Base-by-base conservation (phyloP, 2,888 invertebrate genomes). In the Chalcosyrphus nemorum region DNA sequence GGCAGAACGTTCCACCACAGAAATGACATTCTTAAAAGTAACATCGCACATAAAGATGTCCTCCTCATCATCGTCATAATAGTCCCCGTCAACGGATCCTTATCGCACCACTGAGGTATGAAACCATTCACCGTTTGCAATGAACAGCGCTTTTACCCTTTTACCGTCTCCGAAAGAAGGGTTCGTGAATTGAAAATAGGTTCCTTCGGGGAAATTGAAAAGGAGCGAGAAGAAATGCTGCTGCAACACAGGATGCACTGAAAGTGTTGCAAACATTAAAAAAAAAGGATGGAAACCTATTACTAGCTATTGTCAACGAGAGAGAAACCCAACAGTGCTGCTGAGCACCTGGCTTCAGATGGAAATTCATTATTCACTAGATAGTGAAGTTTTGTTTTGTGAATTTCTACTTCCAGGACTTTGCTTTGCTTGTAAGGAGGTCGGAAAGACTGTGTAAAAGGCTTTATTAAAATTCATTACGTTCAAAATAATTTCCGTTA, bases 331-430 rank as follows among this genome's bases (percentile, higher is more conserved):
- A 57, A 2, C n/a, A 21, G 41, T 2, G 27, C 2, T 47, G 35
- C 17, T 32, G 50, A 52, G 32, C 63, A 72, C 63, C 71, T 77
- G 77, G 15, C 24, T 61, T 21, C 29, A 24, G 72, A 78, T 78
- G 63, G 63, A 78, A 78, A 78, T 78, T 72, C 71, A 78, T 78
- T 72, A 72, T 78, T 78, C 63, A 78, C 57, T 13, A 78, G 57
- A 43, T 65, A 63, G 41, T 41, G 47, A 65, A 66, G 57, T 57
- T 52, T n/a, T n/a, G n/a, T n/a, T n/a, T n/a, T n/a, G n/a, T n/a
- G n/a, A n/a, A n/a, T n/a, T n/a, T n/a, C n/a, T n/a, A n/a, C 57
- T 13, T n/a, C 35, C 27, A 56, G 38, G 11, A 65, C 3, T 4
- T 24, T 24, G 4, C 54, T n/a, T 41, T 15, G 50, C n/a, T 24